Base-by-base conservation (phyloP, 2,113 vertebrate species). In the Paraplagusia blochii region DNA sequence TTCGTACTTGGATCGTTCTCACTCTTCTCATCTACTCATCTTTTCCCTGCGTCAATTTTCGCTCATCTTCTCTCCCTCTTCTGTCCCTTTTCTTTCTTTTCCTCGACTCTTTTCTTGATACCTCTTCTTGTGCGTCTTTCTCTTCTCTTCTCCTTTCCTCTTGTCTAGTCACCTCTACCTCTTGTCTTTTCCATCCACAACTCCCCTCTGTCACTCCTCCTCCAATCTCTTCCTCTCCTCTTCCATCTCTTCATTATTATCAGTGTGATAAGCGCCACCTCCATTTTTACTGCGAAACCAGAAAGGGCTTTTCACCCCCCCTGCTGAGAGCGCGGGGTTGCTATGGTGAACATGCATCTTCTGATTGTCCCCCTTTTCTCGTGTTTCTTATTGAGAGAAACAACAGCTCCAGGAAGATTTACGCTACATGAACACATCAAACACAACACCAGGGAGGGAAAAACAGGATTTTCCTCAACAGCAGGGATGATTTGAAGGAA, bases 181-280 rank as follows among this genome's bases (percentile, higher is more conserved):
- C n/a, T n/a, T n/a, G n/a, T n/a, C n/a, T n/a, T n/a, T n/a, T n/a
- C n/a, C n/a, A n/a, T n/a, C n/a, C n/a, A n/a, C n/a, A n/a, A n/a
- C n/a, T n/a, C n/a, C n/a, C n/a, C n/a, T n/a, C n/a, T n/a, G n/a
- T n/a, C n/a, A 29, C 64, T 34, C n/a, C 12, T 40, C 38, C 34
- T 43, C 53, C 15, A 60, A 54, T 65, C 17, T 55, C 53, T 14
- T 64, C 47, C 57, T 55, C 45, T 59, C 63, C 52, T 9, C 1
- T 2, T 39, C 72, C 2, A 51, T 61, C 65, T 66, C 53, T 66
- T 76, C 44, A 54, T 71, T 70, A 76, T 81, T 74, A 85, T 87
- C 79, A 57, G 45, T 33, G 58, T 84, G 79, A 85, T 77, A 55
- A 85, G 49, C 49, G 40, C 74, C 58, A 57, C 45, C 44, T 74